Evolutionary conservation across 2,888 invertebrate genomes (phyloP).

Genomic region (Sepioteuthis lessoniana): DNA sequence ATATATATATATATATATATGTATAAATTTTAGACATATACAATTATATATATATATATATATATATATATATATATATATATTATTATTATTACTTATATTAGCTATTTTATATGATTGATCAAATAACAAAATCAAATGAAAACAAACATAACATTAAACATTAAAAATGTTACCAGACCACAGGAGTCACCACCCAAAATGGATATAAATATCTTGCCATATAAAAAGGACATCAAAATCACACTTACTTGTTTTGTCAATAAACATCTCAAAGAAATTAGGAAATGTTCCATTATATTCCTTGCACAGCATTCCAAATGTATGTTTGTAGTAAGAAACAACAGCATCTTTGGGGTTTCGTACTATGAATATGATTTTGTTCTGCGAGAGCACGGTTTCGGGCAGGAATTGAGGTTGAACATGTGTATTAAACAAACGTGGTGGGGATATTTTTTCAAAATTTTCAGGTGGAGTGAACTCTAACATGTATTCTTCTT

Average conservation of each 20-base stretch:
- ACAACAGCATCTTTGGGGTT: slow-evolving; percentile 41
- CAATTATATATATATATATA: no score
- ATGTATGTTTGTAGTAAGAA: slow-evolving; percentile 6
- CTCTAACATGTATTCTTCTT: slow-evolving; percentile 37
- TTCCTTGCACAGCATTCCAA: neutral
- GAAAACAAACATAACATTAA: no score
- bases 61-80: no score
- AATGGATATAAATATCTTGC: no score
- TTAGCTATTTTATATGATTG: no score
- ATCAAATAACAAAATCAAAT: no score
- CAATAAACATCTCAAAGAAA: slow-evolving; percentile 42
- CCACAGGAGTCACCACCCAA: no score
- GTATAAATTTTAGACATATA: no score
- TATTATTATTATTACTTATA: no score
- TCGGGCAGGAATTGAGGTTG: neutral
- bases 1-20: no score
- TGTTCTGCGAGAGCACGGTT: neutral
- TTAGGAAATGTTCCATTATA: slow-evolving; percentile 42
- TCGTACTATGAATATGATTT: slow-evolving; percentile 41
- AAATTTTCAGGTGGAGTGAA: neutral
- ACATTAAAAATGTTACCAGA: no score
- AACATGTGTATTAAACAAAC: slow-evolving; percentile 26
- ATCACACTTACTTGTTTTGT: neutral
- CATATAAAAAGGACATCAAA: no score
- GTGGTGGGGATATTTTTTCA: neutral